A percentile compares a stretch with the other conserved stretches of the same genome.
phyloP scores from a whole-genome alignment of 2,797 vertebrate species.

The Phylloscopus collybita region DNA sequence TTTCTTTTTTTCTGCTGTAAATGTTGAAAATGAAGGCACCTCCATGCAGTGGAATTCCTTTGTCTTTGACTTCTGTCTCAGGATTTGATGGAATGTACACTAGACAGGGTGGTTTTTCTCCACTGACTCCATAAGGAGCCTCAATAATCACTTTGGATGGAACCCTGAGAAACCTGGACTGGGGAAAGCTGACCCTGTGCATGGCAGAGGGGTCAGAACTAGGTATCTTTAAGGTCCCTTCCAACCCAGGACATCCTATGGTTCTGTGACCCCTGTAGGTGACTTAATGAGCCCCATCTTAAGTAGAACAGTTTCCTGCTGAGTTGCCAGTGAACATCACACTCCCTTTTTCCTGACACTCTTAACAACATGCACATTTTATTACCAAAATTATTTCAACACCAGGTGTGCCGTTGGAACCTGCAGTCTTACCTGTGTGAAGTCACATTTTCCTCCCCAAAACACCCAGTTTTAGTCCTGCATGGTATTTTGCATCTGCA shows the following conservation, averaged over 20 bases:
- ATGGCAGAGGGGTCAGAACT: background rate
- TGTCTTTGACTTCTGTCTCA: background rate
- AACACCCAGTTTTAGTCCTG: background rate
- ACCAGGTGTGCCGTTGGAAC: background rate
- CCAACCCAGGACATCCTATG: background rate
- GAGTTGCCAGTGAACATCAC: background rate
- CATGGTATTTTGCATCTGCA: background rate
- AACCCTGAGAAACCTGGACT: background rate
- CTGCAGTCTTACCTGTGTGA: background rate
- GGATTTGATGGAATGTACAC: background rate
- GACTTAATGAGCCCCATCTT: background rate
- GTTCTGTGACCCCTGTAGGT: background rate
- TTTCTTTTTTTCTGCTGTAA: background rate
- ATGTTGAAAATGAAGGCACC: background rate
- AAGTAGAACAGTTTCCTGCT: background rate
- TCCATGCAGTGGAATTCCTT: background rate
- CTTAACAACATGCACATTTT: background rate
- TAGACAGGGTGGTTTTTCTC: background rate
- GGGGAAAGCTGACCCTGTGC: background rate
- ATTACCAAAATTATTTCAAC: background rate
- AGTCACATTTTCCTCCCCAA: background rate
- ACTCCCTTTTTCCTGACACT: background rate
- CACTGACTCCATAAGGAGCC: background rate
- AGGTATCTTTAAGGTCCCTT: background rate
- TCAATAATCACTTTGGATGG: background rate